phyloP scores from a whole-genome alignment of 1,140 invertebrate genomes.

The Palaemon carinicauda region DNA sequence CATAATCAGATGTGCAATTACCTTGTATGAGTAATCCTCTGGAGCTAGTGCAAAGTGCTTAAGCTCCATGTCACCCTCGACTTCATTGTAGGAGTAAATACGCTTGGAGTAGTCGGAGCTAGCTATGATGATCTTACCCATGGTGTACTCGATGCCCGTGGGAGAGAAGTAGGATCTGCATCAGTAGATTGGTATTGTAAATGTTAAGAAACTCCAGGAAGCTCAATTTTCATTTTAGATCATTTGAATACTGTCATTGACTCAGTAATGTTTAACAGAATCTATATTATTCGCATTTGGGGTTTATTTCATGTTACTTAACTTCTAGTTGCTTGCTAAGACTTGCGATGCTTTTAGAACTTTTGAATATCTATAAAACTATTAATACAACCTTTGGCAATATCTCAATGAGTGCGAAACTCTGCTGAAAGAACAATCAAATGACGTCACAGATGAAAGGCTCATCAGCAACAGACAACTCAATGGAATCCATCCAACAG shows the following conservation, averaged over 20 bases:
- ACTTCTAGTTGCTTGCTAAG: no score
- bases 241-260: no score
- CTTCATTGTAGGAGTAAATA: constrained; percentile 77
- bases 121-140: constrained; percentile 82
- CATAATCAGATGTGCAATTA: neutral
- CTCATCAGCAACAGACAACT: neutral
- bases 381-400: no score
- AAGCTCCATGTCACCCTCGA: constrained; percentile 50
- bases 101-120: constrained; percentile 82
- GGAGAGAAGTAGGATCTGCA: constrained; percentile 38
- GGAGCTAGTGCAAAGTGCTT: constrained; percentile 34
- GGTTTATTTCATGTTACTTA: no score
- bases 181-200: no score
- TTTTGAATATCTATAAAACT: no score
- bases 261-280: no score
- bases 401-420: no score
- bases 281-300: no score
- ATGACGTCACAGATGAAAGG: neutral
- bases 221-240: no score
- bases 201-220: no score
- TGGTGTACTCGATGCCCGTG: constrained; percentile 75
- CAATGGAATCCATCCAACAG: neutral
- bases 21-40: constrained; percentile 57
- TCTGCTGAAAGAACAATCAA: neutral
- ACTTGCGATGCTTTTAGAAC: no score